Base-by-base conservation (phyloP, 2,113 vertebrate genomes). In the Antennarius striatus region DNA sequence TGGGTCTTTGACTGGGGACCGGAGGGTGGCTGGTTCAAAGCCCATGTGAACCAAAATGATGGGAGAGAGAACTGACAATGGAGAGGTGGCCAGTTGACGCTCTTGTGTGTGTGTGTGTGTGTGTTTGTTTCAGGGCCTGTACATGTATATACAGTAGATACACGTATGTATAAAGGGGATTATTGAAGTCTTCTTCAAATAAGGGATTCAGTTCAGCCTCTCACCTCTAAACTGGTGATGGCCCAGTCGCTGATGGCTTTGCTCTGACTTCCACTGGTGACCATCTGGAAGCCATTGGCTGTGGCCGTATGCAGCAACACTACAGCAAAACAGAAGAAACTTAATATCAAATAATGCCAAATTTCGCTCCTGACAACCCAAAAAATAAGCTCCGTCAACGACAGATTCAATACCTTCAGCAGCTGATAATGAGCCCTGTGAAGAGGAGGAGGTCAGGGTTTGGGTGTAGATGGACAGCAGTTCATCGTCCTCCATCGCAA, bases 271-370 rank as follows among this genome's bases (percentile, higher is more conserved):
- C 98, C 98, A 0, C 96, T 99, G 61, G 96, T 99, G 67, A 99
- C 98, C 97, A 99, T 98, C 91, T 99, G 98, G 83, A 99, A 99
- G 71, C 98, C 98, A 0, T 98, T 99, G 68, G 98, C 98, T 1
- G 98, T 99, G 61, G 98, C 98, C 0, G 98, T 98, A 81, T 98
- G 96, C 47, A 99, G 88, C 65, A 99, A 89, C 65, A 99, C 98
- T 99, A 64, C 12, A 53, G 32, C 51, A 67, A 1, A 54, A 64
- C 15, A 65, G 12, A 14, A 56, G 46, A 73, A 61, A 60, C 11
- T 52, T 4, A 1, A 10, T 2, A 17, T 48, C 17, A 43, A 12
- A 59, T 16, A 6, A 4, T 2, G n/a, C 11, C 39, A 22, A 3
- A 48, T 62, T 6, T 43, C n/a, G 22, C 22, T 22, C 22, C 22